Conservation (phyloP, 2,113 vertebrate species). For the Brachypodius melanocephalos region DNA sequence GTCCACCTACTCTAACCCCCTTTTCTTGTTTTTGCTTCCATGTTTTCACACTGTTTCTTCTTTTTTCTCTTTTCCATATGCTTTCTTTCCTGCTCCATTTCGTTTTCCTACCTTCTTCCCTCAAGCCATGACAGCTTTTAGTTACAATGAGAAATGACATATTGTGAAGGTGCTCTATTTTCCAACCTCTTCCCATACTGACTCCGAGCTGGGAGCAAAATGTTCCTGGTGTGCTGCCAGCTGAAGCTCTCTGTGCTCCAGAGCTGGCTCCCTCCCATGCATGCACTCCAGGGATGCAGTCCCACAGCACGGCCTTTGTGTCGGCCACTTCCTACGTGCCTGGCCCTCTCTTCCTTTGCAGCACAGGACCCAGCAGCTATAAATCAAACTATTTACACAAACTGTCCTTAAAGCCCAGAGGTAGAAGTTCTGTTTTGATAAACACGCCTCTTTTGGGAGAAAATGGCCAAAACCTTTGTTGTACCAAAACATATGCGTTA, state of each 20-base stretch:
- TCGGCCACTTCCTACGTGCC: not conserved
- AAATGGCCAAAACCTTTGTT: not conserved
- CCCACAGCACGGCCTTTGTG: conserved; percentile 12
- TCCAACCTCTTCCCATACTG: conserved; percentile 26
- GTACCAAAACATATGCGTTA: accelerated
- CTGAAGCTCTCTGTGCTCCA: conserved; percentile 37
- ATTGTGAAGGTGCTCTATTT: conserved; percentile 51
- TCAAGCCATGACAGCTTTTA: not conserved
- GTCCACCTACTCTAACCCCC: not conserved
- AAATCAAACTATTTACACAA: conserved; percentile 12
- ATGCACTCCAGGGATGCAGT: conserved; percentile 20
- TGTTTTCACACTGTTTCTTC: not conserved
- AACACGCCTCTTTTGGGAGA: not conserved
- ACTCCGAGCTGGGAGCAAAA: conserved; percentile 2
- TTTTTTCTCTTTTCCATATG: not conserved
- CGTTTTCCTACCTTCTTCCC: not conserved
- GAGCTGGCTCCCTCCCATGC: conserved; percentile 41
- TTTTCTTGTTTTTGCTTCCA: not conserved
- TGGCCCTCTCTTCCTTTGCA: not conserved
- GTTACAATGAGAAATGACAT: conserved; percentile 15
- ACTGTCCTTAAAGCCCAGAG: not conserved
- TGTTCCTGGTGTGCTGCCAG: conserved; percentile 65
- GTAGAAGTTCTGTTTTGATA: not conserved
- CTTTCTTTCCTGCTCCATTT: not conserved
- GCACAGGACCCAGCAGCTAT: not conserved